phyloP scores from a whole-genome alignment of 1,140 invertebrate genomes.

The Triops longicaudatus region DNA sequence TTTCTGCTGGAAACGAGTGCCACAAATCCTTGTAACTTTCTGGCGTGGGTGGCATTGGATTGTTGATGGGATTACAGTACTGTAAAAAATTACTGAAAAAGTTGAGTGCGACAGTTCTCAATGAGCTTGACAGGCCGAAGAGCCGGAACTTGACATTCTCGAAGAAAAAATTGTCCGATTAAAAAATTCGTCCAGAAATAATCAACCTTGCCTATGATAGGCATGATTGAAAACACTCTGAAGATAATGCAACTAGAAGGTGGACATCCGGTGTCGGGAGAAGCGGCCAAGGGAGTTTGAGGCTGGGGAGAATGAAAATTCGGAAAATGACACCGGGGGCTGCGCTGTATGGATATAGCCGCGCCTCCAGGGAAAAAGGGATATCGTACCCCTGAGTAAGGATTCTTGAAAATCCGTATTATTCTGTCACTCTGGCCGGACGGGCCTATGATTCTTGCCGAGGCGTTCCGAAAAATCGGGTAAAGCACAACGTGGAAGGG shows the following conservation, averaged over 20 bases:
- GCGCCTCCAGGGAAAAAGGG: background rate
- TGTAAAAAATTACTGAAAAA: background rate
- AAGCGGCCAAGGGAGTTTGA: too few species aligned
- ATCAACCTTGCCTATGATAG: too few species aligned
- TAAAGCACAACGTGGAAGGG: background rate
- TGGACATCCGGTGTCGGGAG: background rate
- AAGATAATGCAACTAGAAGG: background rate
- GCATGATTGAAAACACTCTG: too few species aligned
- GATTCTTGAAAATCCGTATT: background rate
- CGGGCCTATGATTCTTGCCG: background rate
- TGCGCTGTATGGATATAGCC: background rate
- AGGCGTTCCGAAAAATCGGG: background rate
- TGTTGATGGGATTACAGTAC: conserved; percentile 3
- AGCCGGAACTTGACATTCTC: background rate
- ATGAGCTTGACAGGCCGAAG: too few species aligned
- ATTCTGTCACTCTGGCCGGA: background rate
- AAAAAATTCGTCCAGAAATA: background rate
- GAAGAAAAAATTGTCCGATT: background rate
- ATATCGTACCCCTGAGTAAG: background rate
- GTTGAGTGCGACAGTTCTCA: background rate
- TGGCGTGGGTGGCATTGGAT: conserved; percentile 2
- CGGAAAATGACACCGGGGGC: too few species aligned
- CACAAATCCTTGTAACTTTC: background rate
- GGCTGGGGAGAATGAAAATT: background rate
- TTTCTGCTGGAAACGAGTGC: background rate